Percentiles rank a stretch among this genome's conserved stretches.
Evolutionary conservation across 2,113 vertebrate species (phyloP).

Genomic region (Zingel zingel): DNA sequence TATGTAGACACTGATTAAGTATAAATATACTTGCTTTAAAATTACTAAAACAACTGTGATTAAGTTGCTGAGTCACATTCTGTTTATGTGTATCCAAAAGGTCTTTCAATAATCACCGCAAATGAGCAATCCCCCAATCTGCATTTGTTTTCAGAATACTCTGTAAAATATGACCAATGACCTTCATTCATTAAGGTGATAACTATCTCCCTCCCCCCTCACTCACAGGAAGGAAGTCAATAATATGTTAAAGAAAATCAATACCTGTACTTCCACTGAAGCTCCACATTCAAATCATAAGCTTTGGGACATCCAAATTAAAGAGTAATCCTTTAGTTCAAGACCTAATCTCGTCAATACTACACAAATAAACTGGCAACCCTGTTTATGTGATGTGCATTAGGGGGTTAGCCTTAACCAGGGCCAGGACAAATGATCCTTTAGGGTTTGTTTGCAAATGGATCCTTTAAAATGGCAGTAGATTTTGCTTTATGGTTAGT

Average conservation of each 20-base stretch:
- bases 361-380: conserved; percentile 38
- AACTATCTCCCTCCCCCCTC: conserved; percentile 58
- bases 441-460: neutral
- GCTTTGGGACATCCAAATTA: conserved; percentile 51
- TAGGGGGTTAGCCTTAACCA: neutral
- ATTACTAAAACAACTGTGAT: neutral
- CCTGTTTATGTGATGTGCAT: neutral
- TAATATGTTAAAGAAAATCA: conserved; percentile 83
- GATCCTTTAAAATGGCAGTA: neutral
- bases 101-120: conserved; percentile 36
- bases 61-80: conserved; percentile 23
- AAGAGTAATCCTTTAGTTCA: conserved; percentile 63
- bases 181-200: conserved; percentile 73
- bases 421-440: neutral
- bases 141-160: conserved; percentile 51
- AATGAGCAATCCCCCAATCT: conserved; percentile 39
- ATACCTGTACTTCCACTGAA: conserved; percentile 72
- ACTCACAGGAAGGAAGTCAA: conserved; percentile 75
- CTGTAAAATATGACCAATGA: conserved; percentile 67
- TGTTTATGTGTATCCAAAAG: conserved; percentile 9
- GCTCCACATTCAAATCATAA: conserved; percentile 61
- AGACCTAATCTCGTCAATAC: conserved; percentile 53
- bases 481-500: neutral
- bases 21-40: neutral
- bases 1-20: neutral